Evolutionary conservation across 2,113 vertebrate genomes (phyloP).

Genomic region (Vicugna pacos): DNA sequence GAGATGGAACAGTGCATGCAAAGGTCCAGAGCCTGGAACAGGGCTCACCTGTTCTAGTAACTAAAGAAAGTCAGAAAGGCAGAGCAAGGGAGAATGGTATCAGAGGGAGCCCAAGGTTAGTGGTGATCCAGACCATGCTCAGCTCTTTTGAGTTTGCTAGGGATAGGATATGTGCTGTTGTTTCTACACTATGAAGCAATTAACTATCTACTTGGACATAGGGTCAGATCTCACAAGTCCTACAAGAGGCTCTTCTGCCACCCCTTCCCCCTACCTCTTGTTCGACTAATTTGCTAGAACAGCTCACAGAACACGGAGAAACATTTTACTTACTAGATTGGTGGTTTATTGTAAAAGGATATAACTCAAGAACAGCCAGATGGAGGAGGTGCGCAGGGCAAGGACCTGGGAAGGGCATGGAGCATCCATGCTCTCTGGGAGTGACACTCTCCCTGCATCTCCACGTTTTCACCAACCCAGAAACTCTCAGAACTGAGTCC

Average conservation of each 20-base stretch:
- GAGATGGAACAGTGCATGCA: neutral
- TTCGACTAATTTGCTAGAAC: neutral
- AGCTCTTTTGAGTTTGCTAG: neutral
- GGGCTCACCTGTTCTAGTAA: neutral
- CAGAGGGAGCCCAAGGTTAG: neutral
- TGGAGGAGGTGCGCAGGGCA: neutral
- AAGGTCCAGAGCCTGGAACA: neutral
- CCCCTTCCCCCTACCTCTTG: neutral
- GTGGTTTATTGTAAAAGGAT: neutral
- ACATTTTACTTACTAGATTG: neutral
- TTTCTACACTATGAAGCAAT: neutral
- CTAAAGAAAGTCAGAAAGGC: neutral
- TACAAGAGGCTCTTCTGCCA: neutral
- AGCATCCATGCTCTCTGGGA: neutral
- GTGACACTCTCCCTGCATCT: neutral
- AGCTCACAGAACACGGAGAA: neutral
- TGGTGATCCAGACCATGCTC: neutral
- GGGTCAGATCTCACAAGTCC: neutral
- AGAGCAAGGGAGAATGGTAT: neutral
- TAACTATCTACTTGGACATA: neutral
- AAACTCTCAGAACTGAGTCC: neutral
- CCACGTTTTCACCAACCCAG: neutral
- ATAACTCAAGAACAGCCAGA: neutral
- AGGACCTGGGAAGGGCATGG: neutral
- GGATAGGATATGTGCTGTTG: neutral